A percentile compares a stretch with the other conserved stretches of the same genome.
phyloP scores from a whole-genome alignment of 2,888 invertebrate genomes.

The Leptinotarsa juncta region DNA sequence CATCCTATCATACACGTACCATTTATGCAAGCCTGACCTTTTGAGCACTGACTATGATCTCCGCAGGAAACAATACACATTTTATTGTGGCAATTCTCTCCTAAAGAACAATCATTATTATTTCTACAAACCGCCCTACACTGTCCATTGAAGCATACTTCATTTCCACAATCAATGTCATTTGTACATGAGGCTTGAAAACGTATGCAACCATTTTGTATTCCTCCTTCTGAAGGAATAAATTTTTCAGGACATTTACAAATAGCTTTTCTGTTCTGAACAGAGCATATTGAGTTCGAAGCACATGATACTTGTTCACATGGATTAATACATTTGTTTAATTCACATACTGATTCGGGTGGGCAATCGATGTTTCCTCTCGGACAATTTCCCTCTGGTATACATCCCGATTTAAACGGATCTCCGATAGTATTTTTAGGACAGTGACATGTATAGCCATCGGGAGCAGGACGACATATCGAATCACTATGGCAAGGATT shows the following conservation, averaged over 20 bases:
- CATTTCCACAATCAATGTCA: conserved; percentile 83
- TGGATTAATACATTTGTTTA: conserved; percentile 81
- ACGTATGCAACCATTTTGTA: conserved; percentile 79
- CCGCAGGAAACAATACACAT: conserved; percentile 84
- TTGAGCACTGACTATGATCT: conserved; percentile 83
- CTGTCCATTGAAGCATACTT: conserved; percentile 84
- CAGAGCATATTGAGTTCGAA: conserved; percentile 82
- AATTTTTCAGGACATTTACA: conserved; percentile 85
- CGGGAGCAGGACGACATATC: conserved; percentile 75
- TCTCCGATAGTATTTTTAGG: conserved; percentile 83
- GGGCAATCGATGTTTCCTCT: conserved; percentile 83
- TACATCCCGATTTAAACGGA: conserved; percentile 80
- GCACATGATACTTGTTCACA: conserved; percentile 84
- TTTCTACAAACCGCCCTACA: conserved; percentile 85
- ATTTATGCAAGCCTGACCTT: conserved; percentile 82
- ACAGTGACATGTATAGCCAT: conserved; percentile 83
- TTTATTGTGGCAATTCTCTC: conserved; percentile 82
- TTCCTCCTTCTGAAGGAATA: conserved; percentile 73
- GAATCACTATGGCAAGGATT: conserved; percentile 87
- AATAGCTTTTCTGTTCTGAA: conserved; percentile 80
- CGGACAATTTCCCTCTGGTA: conserved; percentile 80
- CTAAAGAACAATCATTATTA: conserved; percentile 80
- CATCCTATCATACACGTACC: conserved; percentile 88
- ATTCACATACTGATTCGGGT: conserved; percentile 76
- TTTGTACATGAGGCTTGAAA: conserved; percentile 73